Conservation (phyloP, 2,888 invertebrate species). For the Mantis religiosa region DNA sequence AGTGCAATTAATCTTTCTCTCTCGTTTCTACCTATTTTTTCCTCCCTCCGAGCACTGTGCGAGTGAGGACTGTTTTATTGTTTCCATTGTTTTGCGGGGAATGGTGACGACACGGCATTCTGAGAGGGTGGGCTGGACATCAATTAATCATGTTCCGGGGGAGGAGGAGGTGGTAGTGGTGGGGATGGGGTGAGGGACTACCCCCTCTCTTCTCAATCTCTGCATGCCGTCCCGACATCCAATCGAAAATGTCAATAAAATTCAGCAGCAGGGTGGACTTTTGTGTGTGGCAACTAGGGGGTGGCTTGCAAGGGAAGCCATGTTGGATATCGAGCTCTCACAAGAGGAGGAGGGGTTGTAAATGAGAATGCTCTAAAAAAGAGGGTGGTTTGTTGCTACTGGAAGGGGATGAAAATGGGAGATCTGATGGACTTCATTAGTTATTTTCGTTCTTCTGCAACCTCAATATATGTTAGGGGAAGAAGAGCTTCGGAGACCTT, state of each 20-base stretch:
- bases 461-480: background rate
- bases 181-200: slow-evolving; percentile 4
- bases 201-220: slow-evolving; percentile 16
- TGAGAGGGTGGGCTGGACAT: slow-evolving; percentile 21
- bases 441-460: background rate
- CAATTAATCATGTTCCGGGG: slow-evolving; percentile 24
- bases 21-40: background rate
- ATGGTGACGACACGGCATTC: slow-evolving; percentile 14
- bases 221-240: slow-evolving; percentile 18
- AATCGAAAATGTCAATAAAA: slow-evolving; percentile 27
- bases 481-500: background rate
- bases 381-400: slow-evolving; percentile 12
- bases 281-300: slow-evolving; percentile 2
- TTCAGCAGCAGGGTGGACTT: slow-evolving; percentile 14
- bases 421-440: slow-evolving; percentile 23
- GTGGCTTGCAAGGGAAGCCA: slow-evolving; percentile 9
- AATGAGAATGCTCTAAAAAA: slow-evolving; percentile 17
- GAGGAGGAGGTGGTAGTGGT: background rate
- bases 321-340: slow-evolving; percentile 18
- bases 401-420: background rate
- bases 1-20: background rate
- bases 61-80: background rate
- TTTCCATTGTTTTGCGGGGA: slow-evolving; percentile 18
- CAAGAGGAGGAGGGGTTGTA: background rate
- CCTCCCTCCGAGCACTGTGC: background rate